Base-by-base conservation (phyloP, 2,888 invertebrate species). In the Plagodis pulveraria region DNA sequence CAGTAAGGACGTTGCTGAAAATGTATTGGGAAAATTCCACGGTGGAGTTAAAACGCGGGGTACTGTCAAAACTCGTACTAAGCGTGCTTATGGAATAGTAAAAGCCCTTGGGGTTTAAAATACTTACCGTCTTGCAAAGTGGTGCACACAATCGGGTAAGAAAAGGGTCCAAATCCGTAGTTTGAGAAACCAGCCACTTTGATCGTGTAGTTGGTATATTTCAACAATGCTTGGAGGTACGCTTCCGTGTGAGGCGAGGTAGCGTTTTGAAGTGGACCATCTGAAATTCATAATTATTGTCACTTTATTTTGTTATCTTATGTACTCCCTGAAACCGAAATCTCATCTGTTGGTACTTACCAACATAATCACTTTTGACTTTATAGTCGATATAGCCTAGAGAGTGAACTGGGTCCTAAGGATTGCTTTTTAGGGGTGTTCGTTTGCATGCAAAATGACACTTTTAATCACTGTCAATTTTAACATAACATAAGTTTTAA, bases 151-250 rank as follows among this genome's bases (percentile, higher is more conserved):
- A 97, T 93, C 10, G 97, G 95, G 53, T 93, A 92, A 57, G 97
- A 97, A 64, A 96, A 94, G 6, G 96, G 94, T 8, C 98, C 98
- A 69, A 97, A 95, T 0, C 98, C 98, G 38, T 96, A 96, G 57
- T 96, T 95, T 0, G 97, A 98, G 78, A 95, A 97, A 0, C 97
- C 98, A 70, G 97, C 89, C 0, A 97, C 96, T 80, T 96, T 95
- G 49, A 98, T 93, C 6, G 97, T 97, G 81, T 98, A 98, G 89
- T 98, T 98, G 2, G 97, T 96, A 76, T 95, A 97, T 74, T 97
- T 97, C 66, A 95, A 93, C 40, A 98, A 87, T 0, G 95, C 95
- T 80, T 96, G 96, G 34, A 97, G 86, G 76, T 96, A 96, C 0
- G 96, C 94, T 76, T 97, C 96, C 33, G 95, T 94, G 77, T 96